A percentile compares a stretch with the other conserved stretches of the same genome.
Evolutionary conservation across 2,888 invertebrate species (phyloP).

Genomic region (Apamea epomidion): DNA sequence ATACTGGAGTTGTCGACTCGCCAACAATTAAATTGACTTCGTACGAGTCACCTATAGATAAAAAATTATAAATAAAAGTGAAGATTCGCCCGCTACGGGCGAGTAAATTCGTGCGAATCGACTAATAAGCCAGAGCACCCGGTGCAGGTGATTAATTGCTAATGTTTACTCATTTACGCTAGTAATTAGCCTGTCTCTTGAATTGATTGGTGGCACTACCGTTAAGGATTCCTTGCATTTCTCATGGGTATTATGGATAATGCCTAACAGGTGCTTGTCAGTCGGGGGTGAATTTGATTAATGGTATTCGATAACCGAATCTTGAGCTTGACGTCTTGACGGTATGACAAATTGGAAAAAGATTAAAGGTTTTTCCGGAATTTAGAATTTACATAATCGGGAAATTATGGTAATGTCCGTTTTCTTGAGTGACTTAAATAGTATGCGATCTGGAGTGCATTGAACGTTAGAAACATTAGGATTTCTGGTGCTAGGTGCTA

Average conservation of each 20-base stretch:
- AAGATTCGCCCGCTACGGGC: background rate
- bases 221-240: conserved; percentile 49
- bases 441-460: background rate
- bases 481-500: background rate
- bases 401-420: background rate
- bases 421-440: background rate
- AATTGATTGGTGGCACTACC: conserved; percentile 62
- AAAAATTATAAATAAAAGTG: background rate
- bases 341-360: conserved; percentile 2
- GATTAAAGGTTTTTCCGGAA: conserved; percentile 6
- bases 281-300: conserved; percentile 16
- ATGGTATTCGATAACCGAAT: conserved; percentile 5
- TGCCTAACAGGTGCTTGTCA: conserved; percentile 5
- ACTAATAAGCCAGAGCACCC: conserved; percentile 11
- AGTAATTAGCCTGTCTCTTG: conserved; percentile 65
- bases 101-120: background rate
- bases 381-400: conserved; percentile 21
- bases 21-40: no score
- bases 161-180: conserved; percentile 52
- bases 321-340: background rate
- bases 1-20: no score
- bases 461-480: background rate
- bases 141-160: conserved; percentile 64
- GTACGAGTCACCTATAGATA: rapidly evolving
- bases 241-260: conserved; percentile 15